Evolutionary conservation across 2,888 invertebrate genomes (phyloP).

Genomic region (Rhogogaster chlorosoma): DNA sequence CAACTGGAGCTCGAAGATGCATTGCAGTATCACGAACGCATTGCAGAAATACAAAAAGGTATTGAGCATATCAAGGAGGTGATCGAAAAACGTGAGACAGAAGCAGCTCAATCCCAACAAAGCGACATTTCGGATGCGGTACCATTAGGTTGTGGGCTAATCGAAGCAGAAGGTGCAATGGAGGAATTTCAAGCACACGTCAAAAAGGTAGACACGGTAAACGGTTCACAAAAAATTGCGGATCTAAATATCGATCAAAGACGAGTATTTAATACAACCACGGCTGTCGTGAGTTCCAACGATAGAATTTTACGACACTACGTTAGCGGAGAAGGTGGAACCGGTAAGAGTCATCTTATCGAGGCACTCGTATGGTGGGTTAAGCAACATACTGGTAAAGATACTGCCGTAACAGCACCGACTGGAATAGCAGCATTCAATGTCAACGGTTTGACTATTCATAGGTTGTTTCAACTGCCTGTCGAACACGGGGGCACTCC

Average conservation of each 20-base stretch:
- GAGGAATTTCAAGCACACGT: slow-evolving; percentile 37
- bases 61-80: slow-evolving; percentile 49
- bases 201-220: slow-evolving; percentile 55
- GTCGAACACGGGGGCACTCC: slow-evolving; percentile 64
- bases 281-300: slow-evolving; percentile 51
- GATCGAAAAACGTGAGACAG: slow-evolving; percentile 38
- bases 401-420: slow-evolving; percentile 65
- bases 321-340: no score
- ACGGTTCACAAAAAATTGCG: slow-evolving; percentile 57
- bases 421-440: slow-evolving; percentile 70
- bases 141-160: slow-evolving; percentile 45
- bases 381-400: slow-evolving; percentile 56
- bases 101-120: slow-evolving; percentile 18
- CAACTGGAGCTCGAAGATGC: slow-evolving; percentile 57
- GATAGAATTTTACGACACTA: slow-evolving; percentile 51
- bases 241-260: slow-evolving; percentile 65
- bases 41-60: no score
- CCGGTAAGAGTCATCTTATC: slow-evolving; percentile 60
- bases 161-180: slow-evolving; percentile 57
- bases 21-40: slow-evolving; percentile 54
- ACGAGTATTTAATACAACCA: slow-evolving; percentile 62
- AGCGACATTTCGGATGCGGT: background rate
- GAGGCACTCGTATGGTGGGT: slow-evolving; percentile 62
- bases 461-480: slow-evolving; percentile 67
- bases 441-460: slow-evolving; percentile 68